Evolutionary conservation across 2,113 vertebrate genomes (phyloP), one percentile per base, ranked within the genome.

Genomic region (Cynocephalus volans): DNA sequence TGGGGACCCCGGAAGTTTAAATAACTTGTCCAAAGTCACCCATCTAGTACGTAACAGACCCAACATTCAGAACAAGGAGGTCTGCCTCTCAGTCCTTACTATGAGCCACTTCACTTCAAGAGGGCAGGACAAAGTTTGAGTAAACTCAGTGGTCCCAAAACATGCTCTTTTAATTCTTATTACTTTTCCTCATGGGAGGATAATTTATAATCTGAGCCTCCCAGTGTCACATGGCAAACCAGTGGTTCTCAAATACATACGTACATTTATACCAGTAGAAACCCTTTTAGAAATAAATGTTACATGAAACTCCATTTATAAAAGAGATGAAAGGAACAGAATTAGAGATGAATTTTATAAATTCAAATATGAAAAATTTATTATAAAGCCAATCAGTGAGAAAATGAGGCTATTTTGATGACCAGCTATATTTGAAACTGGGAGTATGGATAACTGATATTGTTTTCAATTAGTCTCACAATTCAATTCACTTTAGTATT

Each of bases 331-430:
- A 89, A 72, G 31, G 6, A 69, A 36, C 54, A 96, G 62, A 54
- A 56, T 26, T 48, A 36, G 85, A 93, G 45, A 88, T 72, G 36
- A 54, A 72, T 87, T 96, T 90, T 86, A 76, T 93, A 93, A 95
- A 83, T 89, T 80, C 83, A 56, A 81, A 81, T 45, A 70, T 88
- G 87, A 93, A 95, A 64, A 31, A 80, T 93, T 89, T 88, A 76
- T 93, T 70, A 72, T 79, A 45, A 93, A 92, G 81, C 80, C 65
- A 80, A 56, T 93, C 80, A 85, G 79, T 84, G 91, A 84, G 81
- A 91, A 96, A 92, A 92, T 64, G 70, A 96, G 54, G 14, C 73
- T 90, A n/a, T 93, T 90, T 93, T 91, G 79, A 94, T 96, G 86
- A 93, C 80, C 41, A 84, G 50, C 75, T 73, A 81, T 70, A 90